Conservation (phyloP, 30 jellyfish, hydroid and myxozoan genomes). For the Aurelia aurita region DNA sequence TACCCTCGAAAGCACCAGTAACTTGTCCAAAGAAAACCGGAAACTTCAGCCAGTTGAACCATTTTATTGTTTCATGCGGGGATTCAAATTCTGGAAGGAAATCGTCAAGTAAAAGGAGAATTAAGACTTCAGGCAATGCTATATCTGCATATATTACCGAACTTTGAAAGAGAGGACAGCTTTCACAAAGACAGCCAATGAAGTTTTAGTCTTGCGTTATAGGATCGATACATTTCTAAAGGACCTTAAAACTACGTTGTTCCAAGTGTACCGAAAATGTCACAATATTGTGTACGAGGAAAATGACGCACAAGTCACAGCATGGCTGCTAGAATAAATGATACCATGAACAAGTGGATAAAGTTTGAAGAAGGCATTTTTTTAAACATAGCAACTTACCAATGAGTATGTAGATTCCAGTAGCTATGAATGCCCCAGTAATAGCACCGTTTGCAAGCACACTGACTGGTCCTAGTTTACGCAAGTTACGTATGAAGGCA, state of each 20-base stretch:
- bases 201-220: too few species aligned
- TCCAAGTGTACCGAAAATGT: too few species aligned
- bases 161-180: too few species aligned
- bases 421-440: slow-evolving; percentile 84
- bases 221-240: too few species aligned
- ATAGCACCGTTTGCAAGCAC: slow-evolving; percentile 91
- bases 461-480: slow-evolving; percentile 97
- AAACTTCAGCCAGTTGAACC: slow-evolving; percentile 80
- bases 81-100: slow-evolving; percentile 57
- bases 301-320: too few species aligned
- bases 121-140: background rate
- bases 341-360: too few species aligned
- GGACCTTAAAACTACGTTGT: too few species aligned
- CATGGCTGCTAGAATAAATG: too few species aligned
- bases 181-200: too few species aligned
- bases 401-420: slow-evolving; percentile 81
- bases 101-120: background rate
- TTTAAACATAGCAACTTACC: slow-evolving; percentile 60
- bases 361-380: too few species aligned
- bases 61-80: slow-evolving; percentile 73
- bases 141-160: too few species aligned
- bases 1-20: slow-evolving; percentile 99
- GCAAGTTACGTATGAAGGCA: slow-evolving; percentile 73
- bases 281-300: too few species aligned
- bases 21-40: slow-evolving; percentile 99